Conservation (phyloP, 2,888 invertebrate species). For the Villa cingulata region DNA sequence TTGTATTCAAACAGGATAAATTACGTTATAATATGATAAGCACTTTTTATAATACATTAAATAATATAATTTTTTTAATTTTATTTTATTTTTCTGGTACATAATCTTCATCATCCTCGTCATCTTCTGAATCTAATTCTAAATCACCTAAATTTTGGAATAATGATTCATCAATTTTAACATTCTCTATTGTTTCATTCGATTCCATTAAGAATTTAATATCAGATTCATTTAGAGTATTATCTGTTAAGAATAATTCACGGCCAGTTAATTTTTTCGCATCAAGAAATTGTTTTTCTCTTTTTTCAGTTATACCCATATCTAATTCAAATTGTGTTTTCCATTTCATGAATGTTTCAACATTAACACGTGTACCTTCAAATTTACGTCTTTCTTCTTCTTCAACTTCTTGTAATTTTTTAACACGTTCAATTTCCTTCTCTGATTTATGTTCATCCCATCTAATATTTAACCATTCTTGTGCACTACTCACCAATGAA, state of each 20-base stretch:
- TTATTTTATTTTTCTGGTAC: slow-evolving; percentile 39
- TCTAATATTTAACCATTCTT: slow-evolving; percentile 80
- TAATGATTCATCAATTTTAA: slow-evolving; percentile 85
- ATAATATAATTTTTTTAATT: too few species aligned
- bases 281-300: slow-evolving; percentile 56
- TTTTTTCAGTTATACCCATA: slow-evolving; percentile 58
- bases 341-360: slow-evolving; percentile 92
- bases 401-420: slow-evolving; percentile 58
- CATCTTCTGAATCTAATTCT: slow-evolving; percentile 55
- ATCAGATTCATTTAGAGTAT: slow-evolving; percentile 89
- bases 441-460: slow-evolving; percentile 65
- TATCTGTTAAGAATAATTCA: slow-evolving; percentile 87
- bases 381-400: slow-evolving; percentile 88
- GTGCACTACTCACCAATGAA: slow-evolving; percentile 81
- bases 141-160: slow-evolving; percentile 82
- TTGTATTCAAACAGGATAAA: too few species aligned
- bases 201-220: slow-evolving; percentile 88
- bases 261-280: slow-evolving; percentile 79
- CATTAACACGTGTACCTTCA: slow-evolving; percentile 89
- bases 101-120: slow-evolving; percentile 50
- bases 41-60: too few species aligned
- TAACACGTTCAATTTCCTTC: slow-evolving; percentile 54
- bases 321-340: slow-evolving; percentile 86
- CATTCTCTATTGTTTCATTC: slow-evolving; percentile 39
- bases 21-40: too few species aligned